Evolutionary conservation across 2,888 invertebrate species (phyloP), one percentile per base, ranked within the genome.

Genomic region (Sipha maydis): DNA sequence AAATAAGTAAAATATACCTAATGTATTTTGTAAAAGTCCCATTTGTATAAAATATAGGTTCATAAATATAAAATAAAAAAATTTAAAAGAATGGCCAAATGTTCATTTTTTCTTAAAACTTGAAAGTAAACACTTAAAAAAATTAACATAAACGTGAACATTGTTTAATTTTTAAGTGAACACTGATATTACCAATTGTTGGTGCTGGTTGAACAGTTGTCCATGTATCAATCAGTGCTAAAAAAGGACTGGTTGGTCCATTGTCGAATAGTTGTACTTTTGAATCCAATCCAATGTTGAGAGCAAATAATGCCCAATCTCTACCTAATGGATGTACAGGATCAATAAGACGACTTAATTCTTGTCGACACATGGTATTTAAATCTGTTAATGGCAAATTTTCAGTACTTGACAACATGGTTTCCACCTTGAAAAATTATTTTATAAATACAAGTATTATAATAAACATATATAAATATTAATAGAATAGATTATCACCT

Each of bases 271-370:
- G 91, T 80, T 92, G 91, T 1, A 93, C 93, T 85, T 94, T 91
- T 89, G 92, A 93, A 90, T 94, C 94, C 25, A 94, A 93, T 85
- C 95, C 95, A 89, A 96, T 92, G 90, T 94, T 93, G 83, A 95
- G 93, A 25, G 96, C 96, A 89, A 96, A 92, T 91, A 95, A 93
- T 91, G 96, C 94, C 96, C 96, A 96, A 91, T 96, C 96, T 91
- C 95, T 94, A 34, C 95, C 95, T 89, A 94, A 93, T 25, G 94
- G 94, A 91, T 95, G 95, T 0, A 95, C 95, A 31, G 95, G 95
- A 92, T 96, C 96, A 89, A 96, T 92, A 90, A 95, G 92, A 89
- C 94, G 93, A 90, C 95, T 95, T 88, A 96, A 91, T 91, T 94
- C 93, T 90, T 94, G 92, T 90, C 94, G 93, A 34, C 94, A 93